Evolutionary conservation across 2,888 invertebrate species (phyloP).

Genomic region (Sepioteuthis lessoniana): DNA sequence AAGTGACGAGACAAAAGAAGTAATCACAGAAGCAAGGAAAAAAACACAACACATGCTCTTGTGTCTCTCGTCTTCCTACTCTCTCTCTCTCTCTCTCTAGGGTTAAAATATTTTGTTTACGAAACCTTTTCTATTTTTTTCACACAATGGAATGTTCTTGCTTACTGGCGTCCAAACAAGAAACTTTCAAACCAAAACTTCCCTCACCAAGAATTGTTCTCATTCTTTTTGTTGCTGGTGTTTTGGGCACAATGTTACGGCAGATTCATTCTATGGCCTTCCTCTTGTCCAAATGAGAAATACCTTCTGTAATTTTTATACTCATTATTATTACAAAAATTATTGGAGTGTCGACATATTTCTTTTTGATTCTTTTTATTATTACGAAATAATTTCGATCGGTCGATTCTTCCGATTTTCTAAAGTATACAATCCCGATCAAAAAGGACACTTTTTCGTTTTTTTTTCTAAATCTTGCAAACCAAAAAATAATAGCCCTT

Average conservation of each 20-base stretch:
- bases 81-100: not conserved
- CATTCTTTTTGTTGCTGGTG: not conserved
- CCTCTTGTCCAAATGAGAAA: not conserved
- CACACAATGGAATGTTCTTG: not conserved
- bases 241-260: not conserved
- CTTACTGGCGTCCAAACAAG: slow-evolving; percentile 33
- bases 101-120: not conserved
- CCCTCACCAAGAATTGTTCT: not conserved
- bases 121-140: not conserved
- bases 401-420: too few species aligned
- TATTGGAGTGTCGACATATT: too few species aligned
- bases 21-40: not conserved
- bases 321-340: too few species aligned
- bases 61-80: not conserved
- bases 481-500: too few species aligned
- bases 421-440: too few species aligned
- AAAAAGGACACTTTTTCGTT: too few species aligned
- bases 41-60: not conserved
- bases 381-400: too few species aligned
- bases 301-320: too few species aligned
- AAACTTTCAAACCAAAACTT: not conserved
- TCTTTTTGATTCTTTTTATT: too few species aligned
- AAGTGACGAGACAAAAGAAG: not conserved
- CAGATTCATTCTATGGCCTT: not conserved
- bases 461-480: too few species aligned